These are phyloP conservation scores for Saturnia pavonia DNA, from an alignment of 2,888 invertebrate species.

Conservation along the genomic window DNA sequence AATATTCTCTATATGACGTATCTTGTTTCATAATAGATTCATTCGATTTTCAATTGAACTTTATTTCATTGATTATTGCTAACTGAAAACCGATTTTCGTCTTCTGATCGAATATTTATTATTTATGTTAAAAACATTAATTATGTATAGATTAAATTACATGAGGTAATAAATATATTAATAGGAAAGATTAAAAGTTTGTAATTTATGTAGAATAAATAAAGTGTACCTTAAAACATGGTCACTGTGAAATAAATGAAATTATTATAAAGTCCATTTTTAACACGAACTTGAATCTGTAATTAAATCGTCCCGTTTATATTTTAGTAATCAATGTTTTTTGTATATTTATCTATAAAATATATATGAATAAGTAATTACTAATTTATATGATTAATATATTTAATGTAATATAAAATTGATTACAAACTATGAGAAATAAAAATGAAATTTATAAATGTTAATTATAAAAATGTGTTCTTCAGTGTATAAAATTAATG, in stretches of 20 bases:
- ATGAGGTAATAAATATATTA: background rate
- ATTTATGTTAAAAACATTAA: background rate
- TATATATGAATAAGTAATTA: constrained; percentile 31
- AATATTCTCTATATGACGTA: background rate
- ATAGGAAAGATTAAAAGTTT: background rate
- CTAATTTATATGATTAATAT: too few relatives aligned
- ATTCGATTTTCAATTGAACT: background rate
- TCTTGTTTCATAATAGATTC: background rate
- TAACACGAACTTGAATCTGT: constrained; percentile 26
- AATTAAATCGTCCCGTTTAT: constrained; percentile 59
- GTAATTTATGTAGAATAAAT: background rate
- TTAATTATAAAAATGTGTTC: constrained; percentile 46
- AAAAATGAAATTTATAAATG: constrained; percentile 38
- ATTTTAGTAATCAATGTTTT: constrained; percentile 44
- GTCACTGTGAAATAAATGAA: background rate
- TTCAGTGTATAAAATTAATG: constrained; percentile 50
- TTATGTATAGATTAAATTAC: background rate
- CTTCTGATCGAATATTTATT: background rate
- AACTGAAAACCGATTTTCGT: background rate
- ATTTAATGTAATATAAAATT: constrained; percentile 36
- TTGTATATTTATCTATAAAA: constrained; percentile 55
- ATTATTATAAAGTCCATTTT: constrained; percentile 20
- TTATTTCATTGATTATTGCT: background rate
- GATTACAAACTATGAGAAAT: constrained; percentile 32
- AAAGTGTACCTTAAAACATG: background rate